Evolutionary conservation across 2,797 vertebrate genomes (phyloP).

Genomic region (Microctenopoma stevenorrisi): DNA sequence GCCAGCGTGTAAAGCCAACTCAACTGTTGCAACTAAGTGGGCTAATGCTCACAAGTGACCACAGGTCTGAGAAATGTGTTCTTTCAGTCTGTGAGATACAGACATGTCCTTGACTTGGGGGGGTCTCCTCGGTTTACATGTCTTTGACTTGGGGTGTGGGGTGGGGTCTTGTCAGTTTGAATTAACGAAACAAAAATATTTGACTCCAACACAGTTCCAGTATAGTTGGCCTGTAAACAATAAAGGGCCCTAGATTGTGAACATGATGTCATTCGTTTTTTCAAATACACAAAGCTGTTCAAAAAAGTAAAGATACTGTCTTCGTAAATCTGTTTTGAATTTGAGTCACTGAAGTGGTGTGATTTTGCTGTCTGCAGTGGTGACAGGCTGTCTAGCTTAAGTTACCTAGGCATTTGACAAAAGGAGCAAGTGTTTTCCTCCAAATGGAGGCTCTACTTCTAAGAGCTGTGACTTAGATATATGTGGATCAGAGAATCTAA

Average conservation of each 20-base stretch:
- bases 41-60: slow-evolving; percentile 16
- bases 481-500: background rate
- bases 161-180: slow-evolving; percentile 59
- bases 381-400: background rate
- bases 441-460: background rate
- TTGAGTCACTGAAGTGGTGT: background rate
- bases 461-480: background rate
- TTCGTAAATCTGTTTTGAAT: background rate
- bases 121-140: slow-evolving; percentile 56
- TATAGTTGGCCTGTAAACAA: slow-evolving; percentile 2
- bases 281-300: background rate
- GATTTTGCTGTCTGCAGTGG: background rate
- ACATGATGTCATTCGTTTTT: background rate
- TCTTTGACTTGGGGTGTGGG: slow-evolving; percentile 13
- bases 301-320: background rate
- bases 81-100: slow-evolving; percentile 41
- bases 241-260: background rate
- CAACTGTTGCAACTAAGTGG: background rate
- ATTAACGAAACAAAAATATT: slow-evolving; percentile 57
- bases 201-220: slow-evolving; percentile 28
- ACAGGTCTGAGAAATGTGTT: slow-evolving; percentile 32
- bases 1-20: slow-evolving; percentile 9
- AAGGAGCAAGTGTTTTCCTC: background rate
- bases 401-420: slow-evolving; percentile 1
- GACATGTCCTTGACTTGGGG: slow-evolving; percentile 45